phyloP scores from a whole-genome alignment of 2,113 vertebrate genomes.

The Asarcornis scutulata region DNA sequence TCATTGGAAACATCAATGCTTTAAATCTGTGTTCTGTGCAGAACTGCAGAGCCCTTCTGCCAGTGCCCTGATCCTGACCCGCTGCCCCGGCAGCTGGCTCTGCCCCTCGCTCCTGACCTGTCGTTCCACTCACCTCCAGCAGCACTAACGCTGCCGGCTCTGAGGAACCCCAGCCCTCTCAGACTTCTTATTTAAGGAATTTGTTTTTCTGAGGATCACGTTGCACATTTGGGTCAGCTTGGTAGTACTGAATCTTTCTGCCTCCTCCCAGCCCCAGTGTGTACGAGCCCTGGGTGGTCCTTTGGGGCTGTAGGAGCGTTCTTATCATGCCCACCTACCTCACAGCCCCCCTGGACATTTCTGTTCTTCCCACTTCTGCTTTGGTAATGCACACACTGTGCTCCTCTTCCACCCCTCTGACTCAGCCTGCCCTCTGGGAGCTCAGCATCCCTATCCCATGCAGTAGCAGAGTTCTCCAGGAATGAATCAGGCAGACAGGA shows the following conservation, averaged over 20 bases:
- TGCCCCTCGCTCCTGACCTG: not conserved
- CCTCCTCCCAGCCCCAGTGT: not conserved
- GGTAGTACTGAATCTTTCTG: not conserved
- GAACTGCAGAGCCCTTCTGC: not conserved
- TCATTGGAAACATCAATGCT: not conserved
- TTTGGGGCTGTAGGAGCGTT: not conserved
- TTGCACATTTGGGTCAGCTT: not conserved
- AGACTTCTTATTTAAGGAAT: not conserved
- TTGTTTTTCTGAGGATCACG: not conserved
- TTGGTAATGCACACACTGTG: not conserved
- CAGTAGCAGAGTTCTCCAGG: not conserved
- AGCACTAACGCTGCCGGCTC: rapidly evolving
- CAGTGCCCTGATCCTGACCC: not conserved
- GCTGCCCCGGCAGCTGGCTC: not conserved
- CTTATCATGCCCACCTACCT: not conserved
- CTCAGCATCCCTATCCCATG: not conserved
- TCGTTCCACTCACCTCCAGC: not conserved
- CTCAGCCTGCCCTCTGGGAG: not conserved
- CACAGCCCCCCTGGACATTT: not conserved
- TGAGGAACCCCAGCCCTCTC: not conserved
- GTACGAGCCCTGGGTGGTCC: rapidly evolving
- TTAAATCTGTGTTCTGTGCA: not conserved
- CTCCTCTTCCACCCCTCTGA: not conserved
- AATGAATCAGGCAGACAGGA: not conserved
- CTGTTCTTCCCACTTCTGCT: not conserved